phyloP scores from a whole-genome alignment of 2,888 invertebrate genomes.

The Rhagophthalmus giganteus region DNA sequence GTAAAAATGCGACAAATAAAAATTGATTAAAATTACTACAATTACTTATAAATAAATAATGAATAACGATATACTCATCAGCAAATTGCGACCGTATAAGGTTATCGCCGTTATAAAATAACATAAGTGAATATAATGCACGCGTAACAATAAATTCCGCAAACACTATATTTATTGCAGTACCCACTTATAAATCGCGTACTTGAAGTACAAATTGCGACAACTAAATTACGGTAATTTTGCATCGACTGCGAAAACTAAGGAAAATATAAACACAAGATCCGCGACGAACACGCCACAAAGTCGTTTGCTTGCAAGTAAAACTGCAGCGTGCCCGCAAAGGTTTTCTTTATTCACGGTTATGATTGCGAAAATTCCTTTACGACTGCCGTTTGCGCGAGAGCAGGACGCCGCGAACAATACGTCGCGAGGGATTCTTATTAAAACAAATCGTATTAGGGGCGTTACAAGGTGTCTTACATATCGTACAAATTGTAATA shows the following conservation, averaged over 20 bases:
- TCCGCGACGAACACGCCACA: slow-evolving; percentile 15
- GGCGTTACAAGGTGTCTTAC: slow-evolving; percentile 39
- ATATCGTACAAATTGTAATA: slow-evolving; percentile 40
- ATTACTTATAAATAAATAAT: no score
- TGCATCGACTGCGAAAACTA: slow-evolving; percentile 19
- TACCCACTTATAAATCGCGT: no score
- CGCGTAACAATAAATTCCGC: neutral
- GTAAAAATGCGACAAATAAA: no score
- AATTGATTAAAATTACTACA: no score
- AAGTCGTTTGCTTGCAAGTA: slow-evolving; percentile 9
- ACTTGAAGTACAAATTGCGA: no score
- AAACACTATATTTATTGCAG: neutral
- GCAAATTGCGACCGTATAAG: no score
- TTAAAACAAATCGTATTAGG: slow-evolving; percentile 37
- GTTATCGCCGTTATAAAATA: no score
- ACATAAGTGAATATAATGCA: no score
- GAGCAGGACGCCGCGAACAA: slow-evolving; percentile 8
- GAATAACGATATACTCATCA: no score
- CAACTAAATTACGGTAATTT: slow-evolving; percentile 29
- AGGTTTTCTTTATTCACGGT: slow-evolving; percentile 3
- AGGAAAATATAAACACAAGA: slow-evolving; percentile 21
- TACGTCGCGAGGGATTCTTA: slow-evolving; percentile 28
- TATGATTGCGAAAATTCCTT: neutral
- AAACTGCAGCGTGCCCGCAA: slow-evolving; percentile 4
- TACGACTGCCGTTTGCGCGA: neutral